A percentile compares a stretch with the other conserved stretches of the same genome.
Evolutionary conservation across 1,140 invertebrate genomes (phyloP).

Genomic region (Camponotus pennsylvanicus): DNA sequence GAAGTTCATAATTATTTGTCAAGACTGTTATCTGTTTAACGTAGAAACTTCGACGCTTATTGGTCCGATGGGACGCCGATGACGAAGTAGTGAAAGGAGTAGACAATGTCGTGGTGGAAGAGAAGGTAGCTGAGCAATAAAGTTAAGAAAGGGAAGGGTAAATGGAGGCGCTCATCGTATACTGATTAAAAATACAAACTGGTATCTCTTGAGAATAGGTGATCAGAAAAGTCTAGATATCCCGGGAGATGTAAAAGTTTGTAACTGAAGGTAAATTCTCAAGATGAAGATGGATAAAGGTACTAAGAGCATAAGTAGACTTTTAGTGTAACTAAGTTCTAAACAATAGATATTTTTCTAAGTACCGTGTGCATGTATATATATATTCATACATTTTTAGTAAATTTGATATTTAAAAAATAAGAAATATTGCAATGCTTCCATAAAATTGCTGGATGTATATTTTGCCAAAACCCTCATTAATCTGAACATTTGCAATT

Average conservation of each 20-base stretch:
- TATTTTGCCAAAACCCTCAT: constrained; percentile 37
- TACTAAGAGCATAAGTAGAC: constrained; percentile 40
- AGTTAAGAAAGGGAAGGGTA: constrained; percentile 54
- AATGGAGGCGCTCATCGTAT: constrained; percentile 53
- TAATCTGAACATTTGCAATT: constrained; percentile 55
- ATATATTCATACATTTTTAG: background rate
- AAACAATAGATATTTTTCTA: background rate
- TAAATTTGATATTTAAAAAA: background rate
- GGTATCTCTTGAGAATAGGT: constrained; percentile 50
- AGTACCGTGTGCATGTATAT: background rate
- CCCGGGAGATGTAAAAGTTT: constrained; percentile 48
- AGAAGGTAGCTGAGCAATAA: constrained; percentile 35
- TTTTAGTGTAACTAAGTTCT: constrained; percentile 4
- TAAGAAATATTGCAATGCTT: background rate
- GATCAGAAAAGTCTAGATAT: constrained; percentile 58
- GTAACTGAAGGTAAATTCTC: constrained; percentile 51
- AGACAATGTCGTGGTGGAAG: constrained; percentile 27
- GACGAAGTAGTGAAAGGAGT: constrained; percentile 52
- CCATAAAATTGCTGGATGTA: constrained; percentile 10
- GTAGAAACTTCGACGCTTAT: constrained; percentile 59
- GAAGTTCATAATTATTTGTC: constrained; percentile 63
- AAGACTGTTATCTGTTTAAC: constrained; percentile 56
- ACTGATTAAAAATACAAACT: constrained; percentile 63
- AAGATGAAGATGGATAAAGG: constrained; percentile 31
- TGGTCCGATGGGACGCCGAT: constrained; percentile 43